These are phyloP conservation scores for Heliconius melpomene DNA, from an alignment of 1,140 invertebrate species.

Conservation along the genomic window DNA sequence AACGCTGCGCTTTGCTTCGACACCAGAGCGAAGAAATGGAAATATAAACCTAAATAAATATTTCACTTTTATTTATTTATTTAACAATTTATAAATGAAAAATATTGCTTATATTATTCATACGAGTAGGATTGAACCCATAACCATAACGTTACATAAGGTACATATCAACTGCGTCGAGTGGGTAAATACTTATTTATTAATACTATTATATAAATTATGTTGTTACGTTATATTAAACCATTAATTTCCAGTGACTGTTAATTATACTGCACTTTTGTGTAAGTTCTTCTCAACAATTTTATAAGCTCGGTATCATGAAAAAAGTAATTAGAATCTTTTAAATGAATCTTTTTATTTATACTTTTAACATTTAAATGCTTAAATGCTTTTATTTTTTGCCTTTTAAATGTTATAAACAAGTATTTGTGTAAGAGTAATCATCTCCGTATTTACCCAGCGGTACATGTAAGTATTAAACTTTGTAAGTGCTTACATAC, in stretches of 20 bases:
- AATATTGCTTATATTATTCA: too few relatives aligned
- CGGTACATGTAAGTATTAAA: too few relatives aligned
- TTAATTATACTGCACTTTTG: constrained; percentile 1
- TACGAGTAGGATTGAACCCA: too few relatives aligned
- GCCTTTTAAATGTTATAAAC: neutral
- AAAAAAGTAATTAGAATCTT: neutral
- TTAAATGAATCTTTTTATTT: constrained; percentile 8
- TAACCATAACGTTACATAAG: too few relatives aligned
- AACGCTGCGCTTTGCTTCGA: too few relatives aligned
- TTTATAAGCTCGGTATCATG: neutral
- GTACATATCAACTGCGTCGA: too few relatives aligned
- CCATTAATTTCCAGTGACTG: neutral
- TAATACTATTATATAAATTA: neutral
- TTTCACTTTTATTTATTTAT: too few relatives aligned
- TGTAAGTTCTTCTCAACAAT: neutral
- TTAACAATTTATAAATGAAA: too few relatives aligned
- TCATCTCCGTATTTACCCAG: neutral
- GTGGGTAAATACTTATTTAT: neutral
- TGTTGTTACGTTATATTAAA: neutral
- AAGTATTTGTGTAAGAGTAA: neutral
- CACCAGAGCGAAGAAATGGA: too few relatives aligned
- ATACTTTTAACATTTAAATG: neutral
- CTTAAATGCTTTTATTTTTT: neutral
- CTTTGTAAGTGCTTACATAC: too few relatives aligned
- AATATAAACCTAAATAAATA: too few relatives aligned